Evolutionary conservation across 2,888 invertebrate species (phyloP).

Genomic region (Eurytoma adleriae): DNA sequence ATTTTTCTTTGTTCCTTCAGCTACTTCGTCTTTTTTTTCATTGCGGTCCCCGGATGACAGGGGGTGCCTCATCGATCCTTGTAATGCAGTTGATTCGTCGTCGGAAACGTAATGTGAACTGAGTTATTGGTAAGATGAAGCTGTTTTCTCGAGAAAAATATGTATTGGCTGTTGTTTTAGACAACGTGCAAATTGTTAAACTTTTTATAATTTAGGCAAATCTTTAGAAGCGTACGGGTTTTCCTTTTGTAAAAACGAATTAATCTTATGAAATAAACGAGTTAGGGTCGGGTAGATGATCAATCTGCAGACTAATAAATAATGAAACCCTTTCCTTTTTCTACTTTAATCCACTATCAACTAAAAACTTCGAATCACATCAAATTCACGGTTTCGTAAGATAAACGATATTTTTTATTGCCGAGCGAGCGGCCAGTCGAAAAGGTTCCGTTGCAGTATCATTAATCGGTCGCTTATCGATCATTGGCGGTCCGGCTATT

Average conservation of each 20-base stretch:
- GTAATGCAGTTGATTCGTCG: slow-evolving; percentile 16
- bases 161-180: no score
- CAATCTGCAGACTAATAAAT: slow-evolving; percentile 10
- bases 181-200: no score
- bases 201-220: no score
- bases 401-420: slow-evolving; percentile 37
- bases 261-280: not conserved
- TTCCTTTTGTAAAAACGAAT: no score
- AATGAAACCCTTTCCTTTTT: not conserved
- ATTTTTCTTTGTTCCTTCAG: slow-evolving; percentile 21
- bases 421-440: not conserved
- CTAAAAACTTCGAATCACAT: slow-evolving; percentile 1
- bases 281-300: not conserved
- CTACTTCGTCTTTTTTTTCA: slow-evolving; percentile 16
- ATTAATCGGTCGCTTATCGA: slow-evolving; percentile 47
- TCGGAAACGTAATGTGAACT: not conserved
- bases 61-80: slow-evolving; percentile 14
- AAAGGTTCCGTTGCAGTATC: slow-evolving; percentile 21
- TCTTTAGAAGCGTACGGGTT: no score
- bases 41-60: not conserved
- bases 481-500: slow-evolving; percentile 28
- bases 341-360: slow-evolving; percentile 1
- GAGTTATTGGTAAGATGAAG: not conserved
- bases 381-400: slow-evolving; percentile 48
- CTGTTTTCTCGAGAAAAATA: not conserved